Conservation (phyloP, 2,797 vertebrate genomes). For the Notoglanidium macrostoma region DNA sequence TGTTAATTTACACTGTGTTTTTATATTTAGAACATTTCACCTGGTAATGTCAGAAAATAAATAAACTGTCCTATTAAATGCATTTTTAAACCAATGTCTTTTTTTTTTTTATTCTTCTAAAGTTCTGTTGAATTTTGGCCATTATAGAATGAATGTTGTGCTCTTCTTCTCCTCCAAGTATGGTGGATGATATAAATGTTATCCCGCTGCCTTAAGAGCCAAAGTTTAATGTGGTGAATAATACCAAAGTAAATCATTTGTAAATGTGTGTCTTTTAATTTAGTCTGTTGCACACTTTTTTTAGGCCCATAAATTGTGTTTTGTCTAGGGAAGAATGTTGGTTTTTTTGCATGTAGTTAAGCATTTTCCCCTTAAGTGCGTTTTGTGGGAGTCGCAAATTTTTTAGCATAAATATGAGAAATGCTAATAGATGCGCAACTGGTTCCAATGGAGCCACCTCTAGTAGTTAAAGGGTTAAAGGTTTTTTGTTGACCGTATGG, state of each 20-base stretch:
- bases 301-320: too few species aligned
- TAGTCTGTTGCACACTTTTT: background rate
- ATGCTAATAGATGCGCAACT: too few species aligned
- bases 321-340: too few species aligned
- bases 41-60: background rate
- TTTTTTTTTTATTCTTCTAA: background rate
- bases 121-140: background rate
- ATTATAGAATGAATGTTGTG: background rate
- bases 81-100: background rate
- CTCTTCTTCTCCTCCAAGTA: too few species aligned
- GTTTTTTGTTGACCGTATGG: background rate
- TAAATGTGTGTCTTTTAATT: background rate
- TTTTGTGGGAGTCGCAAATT: too few species aligned
- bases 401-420: too few species aligned
- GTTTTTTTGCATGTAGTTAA: too few species aligned
- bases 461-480: background rate
- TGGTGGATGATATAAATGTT: background rate
- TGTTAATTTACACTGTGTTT: background rate
- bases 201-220: background rate
- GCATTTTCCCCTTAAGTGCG: too few species aligned
- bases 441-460: too few species aligned
- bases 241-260: background rate
- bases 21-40: background rate
- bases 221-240: background rate
- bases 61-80: background rate